Evolutionary conservation across 2,888 invertebrate species (phyloP).

Genomic region (Phragmatobia fuliginosa): DNA sequence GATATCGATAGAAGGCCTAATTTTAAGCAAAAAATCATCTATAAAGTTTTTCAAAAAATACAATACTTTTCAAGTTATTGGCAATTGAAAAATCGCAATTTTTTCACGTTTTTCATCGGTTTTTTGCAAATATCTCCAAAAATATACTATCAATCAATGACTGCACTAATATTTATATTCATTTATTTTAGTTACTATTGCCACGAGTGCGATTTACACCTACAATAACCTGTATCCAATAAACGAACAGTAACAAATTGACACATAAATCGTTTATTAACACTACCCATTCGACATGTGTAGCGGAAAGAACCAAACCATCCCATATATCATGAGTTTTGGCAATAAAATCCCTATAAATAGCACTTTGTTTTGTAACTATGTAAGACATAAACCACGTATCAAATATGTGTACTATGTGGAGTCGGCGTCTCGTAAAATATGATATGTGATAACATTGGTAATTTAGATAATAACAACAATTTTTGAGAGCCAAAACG

Average conservation of each 20-base stretch:
- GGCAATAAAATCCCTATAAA: conserved; percentile 42
- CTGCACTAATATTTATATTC: too few relatives aligned
- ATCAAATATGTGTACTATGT: conserved; percentile 24
- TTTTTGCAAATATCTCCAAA: too few relatives aligned
- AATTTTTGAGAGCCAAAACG: too few relatives aligned
- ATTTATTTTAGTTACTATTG: too few relatives aligned
- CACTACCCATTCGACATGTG: conserved; percentile 7
- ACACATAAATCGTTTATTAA: conserved; percentile 16
- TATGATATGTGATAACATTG: conserved; percentile 7
- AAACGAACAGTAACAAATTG: conserved; percentile 10
- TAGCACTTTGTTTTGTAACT: conserved; percentile 38
- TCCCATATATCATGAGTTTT: conserved; percentile 34
- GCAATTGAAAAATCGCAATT: too few relatives aligned
- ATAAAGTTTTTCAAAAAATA: too few relatives aligned
- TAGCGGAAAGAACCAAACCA: conserved; percentile 17
- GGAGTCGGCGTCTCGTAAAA: not conserved
- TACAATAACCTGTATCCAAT: not conserved
- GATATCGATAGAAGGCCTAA: too few relatives aligned
- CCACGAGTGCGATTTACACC: not conserved
- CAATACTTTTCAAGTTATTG: too few relatives aligned
- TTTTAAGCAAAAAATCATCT: too few relatives aligned
- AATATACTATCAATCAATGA: too few relatives aligned
- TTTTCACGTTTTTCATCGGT: too few relatives aligned
- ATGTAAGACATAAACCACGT: conserved; percentile 22
- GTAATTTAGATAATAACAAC: not conserved